Conservation (phyloP, 2,797 vertebrate species). For the Vireo griseus region DNA sequence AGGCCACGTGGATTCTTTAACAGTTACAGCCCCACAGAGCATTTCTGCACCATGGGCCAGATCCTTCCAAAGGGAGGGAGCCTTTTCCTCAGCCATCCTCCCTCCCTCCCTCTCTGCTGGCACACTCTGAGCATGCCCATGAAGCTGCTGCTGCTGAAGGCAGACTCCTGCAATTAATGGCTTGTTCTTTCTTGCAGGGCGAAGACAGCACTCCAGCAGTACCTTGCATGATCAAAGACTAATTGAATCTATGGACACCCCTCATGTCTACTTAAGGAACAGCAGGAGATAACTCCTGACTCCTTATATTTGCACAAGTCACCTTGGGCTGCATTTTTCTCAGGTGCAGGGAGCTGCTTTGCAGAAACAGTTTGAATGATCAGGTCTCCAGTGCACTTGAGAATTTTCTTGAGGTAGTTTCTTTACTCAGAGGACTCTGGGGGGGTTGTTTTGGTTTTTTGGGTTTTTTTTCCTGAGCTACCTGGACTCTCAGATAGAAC, state of each 20-base stretch:
- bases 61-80: background rate
- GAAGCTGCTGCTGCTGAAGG: background rate
- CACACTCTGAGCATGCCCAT: background rate
- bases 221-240: slow-evolving; percentile 88
- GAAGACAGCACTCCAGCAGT: slow-evolving; percentile 98
- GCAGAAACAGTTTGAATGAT: slow-evolving; percentile 78
- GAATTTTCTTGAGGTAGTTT: slow-evolving; percentile 76
- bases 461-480: slow-evolving; percentile 63
- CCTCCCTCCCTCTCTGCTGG: background rate
- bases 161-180: background rate
- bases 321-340: slow-evolving; percentile 85
- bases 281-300: slow-evolving; percentile 73
- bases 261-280: slow-evolving; percentile 74
- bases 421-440: slow-evolving; percentile 73
- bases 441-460: slow-evolving; percentile 50
- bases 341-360: slow-evolving; percentile 80
- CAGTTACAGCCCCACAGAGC: background rate
- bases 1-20: background rate
- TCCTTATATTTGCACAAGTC: slow-evolving; percentile 90
- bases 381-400: slow-evolving; percentile 79
- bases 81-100: background rate
- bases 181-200: slow-evolving; percentile 80
- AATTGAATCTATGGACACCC: slow-evolving; percentile 60
- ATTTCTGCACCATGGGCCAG: background rate
- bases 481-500: slow-evolving; percentile 78